Base-by-base conservation (phyloP, 2,888 invertebrate species). In the Pyrocoelia pectoralis region DNA sequence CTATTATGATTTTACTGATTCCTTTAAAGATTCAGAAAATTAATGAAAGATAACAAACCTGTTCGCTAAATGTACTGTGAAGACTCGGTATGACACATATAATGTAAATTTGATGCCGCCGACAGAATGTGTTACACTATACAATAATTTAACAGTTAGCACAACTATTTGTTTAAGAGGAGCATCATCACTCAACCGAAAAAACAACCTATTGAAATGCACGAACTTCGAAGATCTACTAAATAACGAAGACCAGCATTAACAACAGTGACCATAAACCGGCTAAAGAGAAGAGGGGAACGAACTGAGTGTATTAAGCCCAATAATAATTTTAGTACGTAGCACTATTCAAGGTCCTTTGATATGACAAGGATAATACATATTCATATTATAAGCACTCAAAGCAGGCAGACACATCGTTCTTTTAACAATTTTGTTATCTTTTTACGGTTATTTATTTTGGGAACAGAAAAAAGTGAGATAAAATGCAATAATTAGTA, bases 301-400 rank as follows among this genome's bases (percentile, higher is more conserved):
- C 72, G 73, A 72, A 73, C 73, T 72, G 66, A 68, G 66, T 60
- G 62, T 65, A 63, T 67, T 64, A 61, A 63, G 62, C 65, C 55
- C 63, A 49, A 59, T 63, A 55, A 58, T 63, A 55, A 58, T 58
- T 43, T 50, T 54, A 64, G 69, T 69, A 66, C 69, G 65, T 65
- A 55, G 69, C 66, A 69, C 69, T 65, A 57, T 62, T 64, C 69
- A 69, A 69, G 69, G 69, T 46, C 67, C 56, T 59, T 65, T 52
- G 54, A 60, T 54, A 65, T 57, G 61, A 65, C 57, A 60, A 40
- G 64, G 58, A 58, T 63, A 55, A n/a, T n/a, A n/a, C n/a, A n/a
- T n/a, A n/a, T n/a, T n/a, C n/a, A n/a, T 29, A 59, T 46, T 48
- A 24, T 24, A 24, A 6, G 24, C 4, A 14, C 29, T 49, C 29